Conservation (phyloP, 2,113 vertebrate genomes). For the Cyphomyrus discorhynchus region DNA sequence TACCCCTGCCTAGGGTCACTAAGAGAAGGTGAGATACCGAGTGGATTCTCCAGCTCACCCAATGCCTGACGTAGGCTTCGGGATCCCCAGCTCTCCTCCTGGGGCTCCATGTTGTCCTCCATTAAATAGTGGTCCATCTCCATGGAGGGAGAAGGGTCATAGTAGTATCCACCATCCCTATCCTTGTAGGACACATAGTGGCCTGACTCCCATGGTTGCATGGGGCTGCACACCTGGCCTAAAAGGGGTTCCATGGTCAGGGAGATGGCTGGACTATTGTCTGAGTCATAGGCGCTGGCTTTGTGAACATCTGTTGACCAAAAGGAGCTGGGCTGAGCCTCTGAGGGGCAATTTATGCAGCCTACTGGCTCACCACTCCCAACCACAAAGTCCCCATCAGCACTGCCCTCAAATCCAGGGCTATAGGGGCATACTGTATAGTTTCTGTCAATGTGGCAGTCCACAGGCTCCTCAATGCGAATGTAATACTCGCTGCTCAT, state of each 20-base stretch:
- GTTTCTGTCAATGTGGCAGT: slow-evolving; percentile 67
- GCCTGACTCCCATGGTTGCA: slow-evolving; percentile 59
- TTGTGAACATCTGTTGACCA: slow-evolving; percentile 62
- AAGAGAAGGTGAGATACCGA: slow-evolving; percentile 56
- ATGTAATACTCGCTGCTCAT: slow-evolving; percentile 86
- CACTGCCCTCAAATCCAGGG: slow-evolving; percentile 60
- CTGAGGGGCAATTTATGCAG: slow-evolving; percentile 54
- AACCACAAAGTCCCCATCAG: slow-evolving; percentile 53
- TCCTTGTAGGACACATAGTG: slow-evolving; percentile 71
- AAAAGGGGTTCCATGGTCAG: slow-evolving; percentile 80
- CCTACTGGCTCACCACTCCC: slow-evolving; percentile 52
- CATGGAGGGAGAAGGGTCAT: slow-evolving; percentile 52
- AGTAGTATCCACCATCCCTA: slow-evolving; percentile 62
- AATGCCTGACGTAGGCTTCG: slow-evolving; percentile 57
- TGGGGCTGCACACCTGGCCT: slow-evolving; percentile 57
- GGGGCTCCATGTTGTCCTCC: slow-evolving; percentile 45
- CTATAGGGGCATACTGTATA: slow-evolving; percentile 70
- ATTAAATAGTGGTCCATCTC: slow-evolving; percentile 53
- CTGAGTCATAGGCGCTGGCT: slow-evolving; percentile 57
- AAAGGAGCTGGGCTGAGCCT: slow-evolving; percentile 49
- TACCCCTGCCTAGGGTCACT: slow-evolving; percentile 40
- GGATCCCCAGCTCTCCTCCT: slow-evolving; percentile 60
- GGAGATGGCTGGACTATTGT: slow-evolving; percentile 66
- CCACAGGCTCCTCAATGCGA: slow-evolving; percentile 79
- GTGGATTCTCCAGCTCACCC: slow-evolving; percentile 69